Conservation (phyloP, 2,113 vertebrate genomes). For the Tyrannus savana region DNA sequence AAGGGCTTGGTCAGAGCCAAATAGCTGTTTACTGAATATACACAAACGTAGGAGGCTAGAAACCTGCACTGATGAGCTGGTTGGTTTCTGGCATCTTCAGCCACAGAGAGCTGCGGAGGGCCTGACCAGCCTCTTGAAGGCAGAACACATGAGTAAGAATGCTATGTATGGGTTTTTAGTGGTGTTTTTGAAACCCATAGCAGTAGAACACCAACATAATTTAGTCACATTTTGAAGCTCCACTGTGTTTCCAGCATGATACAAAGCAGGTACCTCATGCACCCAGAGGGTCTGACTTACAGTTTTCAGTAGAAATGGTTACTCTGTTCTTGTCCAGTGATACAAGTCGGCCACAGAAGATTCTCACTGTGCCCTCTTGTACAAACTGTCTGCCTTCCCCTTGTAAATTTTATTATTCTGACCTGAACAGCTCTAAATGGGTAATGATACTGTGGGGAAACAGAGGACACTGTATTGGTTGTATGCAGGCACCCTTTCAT, state of each 20-base stretch:
- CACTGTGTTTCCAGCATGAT: background rate
- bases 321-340: rapidly evolving
- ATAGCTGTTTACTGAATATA: slow-evolving; percentile 18
- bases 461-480: background rate
- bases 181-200: background rate
- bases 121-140: background rate
- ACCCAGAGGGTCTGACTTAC: background rate
- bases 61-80: background rate
- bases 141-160: background rate
- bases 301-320: background rate
- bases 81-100: slow-evolving; percentile 32
- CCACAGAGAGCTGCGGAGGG: background rate
- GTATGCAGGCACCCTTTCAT: background rate
- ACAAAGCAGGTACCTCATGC: background rate
- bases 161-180: background rate
- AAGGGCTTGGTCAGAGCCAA: slow-evolving; percentile 1
- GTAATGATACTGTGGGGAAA: background rate
- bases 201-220: background rate
- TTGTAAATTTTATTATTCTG: background rate
- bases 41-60: background rate
- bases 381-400: background rate
- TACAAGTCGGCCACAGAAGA: background rate
- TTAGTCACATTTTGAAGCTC: background rate
- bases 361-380: background rate
- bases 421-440: background rate